Conservation (phyloP, 2,113 vertebrate species). For the Oriolus oriolus region DNA sequence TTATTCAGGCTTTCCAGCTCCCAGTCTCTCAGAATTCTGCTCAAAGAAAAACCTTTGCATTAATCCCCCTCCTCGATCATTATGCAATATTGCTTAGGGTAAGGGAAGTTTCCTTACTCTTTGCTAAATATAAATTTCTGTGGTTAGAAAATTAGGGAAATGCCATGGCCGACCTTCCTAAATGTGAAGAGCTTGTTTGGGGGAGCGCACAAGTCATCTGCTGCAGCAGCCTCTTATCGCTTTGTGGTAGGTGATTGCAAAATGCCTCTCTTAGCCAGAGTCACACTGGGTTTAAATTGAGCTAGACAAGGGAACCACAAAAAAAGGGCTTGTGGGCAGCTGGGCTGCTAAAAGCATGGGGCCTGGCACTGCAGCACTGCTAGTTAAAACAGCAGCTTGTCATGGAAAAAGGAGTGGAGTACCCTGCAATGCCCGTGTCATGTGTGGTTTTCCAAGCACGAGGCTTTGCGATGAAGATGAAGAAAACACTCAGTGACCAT, state of each 20-base stretch:
- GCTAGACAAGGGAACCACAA: conserved; percentile 20
- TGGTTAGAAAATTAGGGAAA: conserved; percentile 37
- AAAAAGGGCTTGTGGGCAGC: conserved; percentile 22
- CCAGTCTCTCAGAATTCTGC: neutral
- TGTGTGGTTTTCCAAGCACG: neutral
- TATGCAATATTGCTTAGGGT: conserved; percentile 3
- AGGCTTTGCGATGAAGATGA: neutral
- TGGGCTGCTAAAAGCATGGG: neutral
- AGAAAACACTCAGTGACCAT: neutral
- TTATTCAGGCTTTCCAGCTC: conserved; percentile 30
- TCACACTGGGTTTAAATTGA: neutral
- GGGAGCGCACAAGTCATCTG: conserved; percentile 6
- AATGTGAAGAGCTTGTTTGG: neutral
- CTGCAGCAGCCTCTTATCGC: conserved; percentile 1
- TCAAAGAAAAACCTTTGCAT: conserved; percentile 13
- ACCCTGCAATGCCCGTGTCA: neutral
- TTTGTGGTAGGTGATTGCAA: conserved; percentile 5
- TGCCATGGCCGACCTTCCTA: neutral
- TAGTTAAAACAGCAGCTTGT: neutral
- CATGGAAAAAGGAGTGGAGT: neutral
- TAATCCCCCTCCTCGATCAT: conserved; percentile 17
- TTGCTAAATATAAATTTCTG: conserved; percentile 27
- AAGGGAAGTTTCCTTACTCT: neutral
- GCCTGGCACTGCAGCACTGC: neutral
- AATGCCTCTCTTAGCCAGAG: neutral